Evolutionary conservation across 2,888 invertebrate genomes (phyloP), one percentile per base, ranked within the genome.

Genomic region (Monoplex corrugatus): DNA sequence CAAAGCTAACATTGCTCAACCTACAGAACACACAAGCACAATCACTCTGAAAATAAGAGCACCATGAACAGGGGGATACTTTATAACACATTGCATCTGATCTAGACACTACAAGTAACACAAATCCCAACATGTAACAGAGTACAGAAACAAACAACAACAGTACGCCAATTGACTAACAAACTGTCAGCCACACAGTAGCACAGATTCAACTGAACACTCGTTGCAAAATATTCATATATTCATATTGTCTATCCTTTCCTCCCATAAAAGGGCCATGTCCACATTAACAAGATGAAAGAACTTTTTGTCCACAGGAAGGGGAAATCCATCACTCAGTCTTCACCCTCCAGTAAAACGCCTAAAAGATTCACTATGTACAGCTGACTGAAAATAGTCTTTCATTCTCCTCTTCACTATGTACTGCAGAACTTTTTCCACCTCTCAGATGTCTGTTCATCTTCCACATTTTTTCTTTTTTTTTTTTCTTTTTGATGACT

Each of bases 221-320:
- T n/a, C 63, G 32, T 63, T 86, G 85, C 68, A 86, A 68, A 63
- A 63, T 86, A n/a, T n/a, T n/a, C n/a, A n/a, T n/a, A n/a, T n/a
- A n/a, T n/a, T n/a, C n/a, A n/a, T n/a, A n/a, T 57, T 84, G 32
- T 84, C 43, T 35, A n/a, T 84, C 50, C 35, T 50, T 23, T 6
- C 32, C 50, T 16, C 75, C 32, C 75, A 32, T 16, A 35, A 3
- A 23, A 28, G 80, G 80, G 80, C 23, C 38, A 80, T 43, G 40
- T 80, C n/a, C 80, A 2, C 1, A 16, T 28, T 28, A 43, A 80
- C 43, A 40, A 28, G 10, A 80, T 43, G 43, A 80, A 80, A 80
- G 80, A 43, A 35, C 32, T 68, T 68, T 68, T 50, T 19, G n/a
- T n/a, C n/a, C n/a, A n/a, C n/a, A n/a, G n/a, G n/a, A n/a, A n/a